A percentile compares a stretch with the other conserved stretches of the same genome.
Conservation (phyloP, 2,113 vertebrate genomes). For the Pelodiscus sinensis region DNA sequence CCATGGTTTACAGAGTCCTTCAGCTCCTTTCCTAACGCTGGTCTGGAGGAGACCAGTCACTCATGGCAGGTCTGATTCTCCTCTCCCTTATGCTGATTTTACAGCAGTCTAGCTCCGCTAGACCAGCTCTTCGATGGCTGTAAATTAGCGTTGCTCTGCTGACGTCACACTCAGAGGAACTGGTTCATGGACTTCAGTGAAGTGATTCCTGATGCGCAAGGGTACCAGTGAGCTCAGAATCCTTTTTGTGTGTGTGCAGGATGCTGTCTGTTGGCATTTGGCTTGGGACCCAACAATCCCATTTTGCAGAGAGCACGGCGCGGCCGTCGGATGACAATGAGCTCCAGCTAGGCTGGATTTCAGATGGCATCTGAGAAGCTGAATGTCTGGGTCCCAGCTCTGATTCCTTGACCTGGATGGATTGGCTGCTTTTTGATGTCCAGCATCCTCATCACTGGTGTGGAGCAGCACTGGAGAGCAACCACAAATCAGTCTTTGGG, state of each 20-base stretch:
- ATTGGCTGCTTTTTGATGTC: background rate
- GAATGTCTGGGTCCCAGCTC: background rate
- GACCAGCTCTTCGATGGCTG: background rate
- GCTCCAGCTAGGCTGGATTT: background rate
- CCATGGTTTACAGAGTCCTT: too few species aligned
- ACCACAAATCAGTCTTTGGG: background rate
- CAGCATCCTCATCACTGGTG: background rate
- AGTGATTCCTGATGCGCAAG: background rate
- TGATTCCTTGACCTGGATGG: too few species aligned
- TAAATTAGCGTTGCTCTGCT: background rate
- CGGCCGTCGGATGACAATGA: too few species aligned
- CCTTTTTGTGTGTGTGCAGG: background rate
- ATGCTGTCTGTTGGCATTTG: background rate
- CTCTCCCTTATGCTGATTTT: background rate
- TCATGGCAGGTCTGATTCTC: background rate
- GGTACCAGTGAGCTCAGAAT: background rate
- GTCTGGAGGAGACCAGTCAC: background rate
- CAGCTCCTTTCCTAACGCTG: rapidly evolving
- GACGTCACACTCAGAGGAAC: background rate
- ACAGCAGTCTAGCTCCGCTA: rapidly evolving
- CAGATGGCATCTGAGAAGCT: background rate
- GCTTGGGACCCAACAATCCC: background rate
- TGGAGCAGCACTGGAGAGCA: background rate
- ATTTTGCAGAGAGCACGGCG: background rate
- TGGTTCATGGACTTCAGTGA: background rate